A percentile compares a stretch with the other conserved stretches of the same genome.
phyloP scores from a whole-genome alignment of 2,888 invertebrate genomes.

The Pyrrhia umbra region DNA sequence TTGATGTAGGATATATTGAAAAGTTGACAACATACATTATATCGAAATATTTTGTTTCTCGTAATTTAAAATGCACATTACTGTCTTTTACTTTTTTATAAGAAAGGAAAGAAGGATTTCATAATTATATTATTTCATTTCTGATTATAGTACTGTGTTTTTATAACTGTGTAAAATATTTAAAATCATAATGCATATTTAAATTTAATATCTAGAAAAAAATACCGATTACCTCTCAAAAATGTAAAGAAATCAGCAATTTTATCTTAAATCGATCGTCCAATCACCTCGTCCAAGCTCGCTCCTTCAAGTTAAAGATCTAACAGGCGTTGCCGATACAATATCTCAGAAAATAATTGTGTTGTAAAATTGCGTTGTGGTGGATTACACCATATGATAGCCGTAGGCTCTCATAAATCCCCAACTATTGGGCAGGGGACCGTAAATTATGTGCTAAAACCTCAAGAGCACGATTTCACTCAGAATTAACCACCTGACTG shows the following conservation, averaged over 20 bases:
- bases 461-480: constrained; percentile 64
- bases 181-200: not conserved
- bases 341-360: constrained; percentile 58
- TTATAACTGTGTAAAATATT: not conserved
- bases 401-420: constrained; percentile 62
- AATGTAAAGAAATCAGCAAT: not conserved
- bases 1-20: too few relatives aligned
- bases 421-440: constrained; percentile 63
- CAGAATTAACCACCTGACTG: constrained; percentile 56
- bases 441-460: constrained; percentile 67
- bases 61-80: too few relatives aligned
- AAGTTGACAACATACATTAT: too few relatives aligned
- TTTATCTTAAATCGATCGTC: not conserved
- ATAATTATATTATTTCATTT: too few relatives aligned
- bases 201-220: not conserved
- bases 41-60: too few relatives aligned
- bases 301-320: constrained; percentile 34
- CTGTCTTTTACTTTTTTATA: too few relatives aligned
- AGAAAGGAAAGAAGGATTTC: too few relatives aligned
- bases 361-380: constrained; percentile 44
- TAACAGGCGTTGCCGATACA: constrained; percentile 32
- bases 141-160: not conserved
- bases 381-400: constrained; percentile 64
- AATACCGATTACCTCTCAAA: not conserved
- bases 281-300: not conserved